Conservation (phyloP, 2,888 invertebrate species). For the Acrocyrtus sp. region DNA sequence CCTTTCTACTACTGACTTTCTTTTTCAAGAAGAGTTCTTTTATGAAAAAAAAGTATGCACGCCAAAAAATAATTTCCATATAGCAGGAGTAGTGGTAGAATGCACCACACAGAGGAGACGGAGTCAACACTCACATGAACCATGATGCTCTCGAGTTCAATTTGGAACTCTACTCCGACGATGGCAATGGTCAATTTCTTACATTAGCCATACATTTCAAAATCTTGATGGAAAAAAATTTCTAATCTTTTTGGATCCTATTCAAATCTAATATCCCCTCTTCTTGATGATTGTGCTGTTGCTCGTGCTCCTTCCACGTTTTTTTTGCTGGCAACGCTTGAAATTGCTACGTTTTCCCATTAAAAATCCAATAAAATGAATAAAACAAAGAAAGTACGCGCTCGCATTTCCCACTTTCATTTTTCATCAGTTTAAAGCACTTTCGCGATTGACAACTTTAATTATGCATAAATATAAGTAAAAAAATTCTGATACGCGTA, state of each 20-base stretch:
- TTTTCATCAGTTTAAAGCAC: constrained; percentile 28
- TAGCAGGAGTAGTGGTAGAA: background rate
- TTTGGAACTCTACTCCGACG: background rate
- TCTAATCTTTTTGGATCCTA: constrained; percentile 9
- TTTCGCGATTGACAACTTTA: constrained; percentile 6
- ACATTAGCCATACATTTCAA: background rate
- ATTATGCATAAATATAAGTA: background rate
- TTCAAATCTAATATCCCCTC: constrained; percentile 2
- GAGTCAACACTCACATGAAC: background rate
- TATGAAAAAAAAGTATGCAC: background rate
- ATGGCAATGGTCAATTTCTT: constrained; percentile 25
- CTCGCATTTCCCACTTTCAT: no score
- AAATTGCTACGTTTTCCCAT: background rate
- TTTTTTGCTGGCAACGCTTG: background rate
- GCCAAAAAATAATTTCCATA: background rate
- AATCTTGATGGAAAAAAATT: background rate
- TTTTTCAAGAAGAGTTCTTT: no score
- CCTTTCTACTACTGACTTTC: background rate
- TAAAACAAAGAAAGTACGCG: no score
- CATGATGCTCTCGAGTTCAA: background rate
- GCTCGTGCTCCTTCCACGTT: no score
- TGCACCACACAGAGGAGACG: background rate
- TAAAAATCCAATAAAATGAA: background rate
- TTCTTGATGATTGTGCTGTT: no score
- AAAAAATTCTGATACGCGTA: background rate